Evolutionary conservation across 2,888 invertebrate genomes (phyloP).

Genomic region (Volucella inanis): DNA sequence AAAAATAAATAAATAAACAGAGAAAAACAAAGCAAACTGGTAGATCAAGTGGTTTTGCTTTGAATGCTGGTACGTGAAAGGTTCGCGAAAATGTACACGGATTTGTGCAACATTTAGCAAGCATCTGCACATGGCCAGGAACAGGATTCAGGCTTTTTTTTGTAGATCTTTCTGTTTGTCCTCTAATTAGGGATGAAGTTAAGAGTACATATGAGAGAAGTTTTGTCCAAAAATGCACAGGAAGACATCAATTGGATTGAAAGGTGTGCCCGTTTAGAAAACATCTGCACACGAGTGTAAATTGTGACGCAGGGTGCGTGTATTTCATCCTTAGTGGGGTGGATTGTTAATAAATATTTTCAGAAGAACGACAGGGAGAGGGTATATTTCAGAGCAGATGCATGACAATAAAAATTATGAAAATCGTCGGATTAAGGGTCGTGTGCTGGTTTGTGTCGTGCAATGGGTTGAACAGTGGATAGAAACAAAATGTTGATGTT

Average conservation of each 20-base stretch:
- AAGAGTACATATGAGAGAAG: conserved; percentile 33
- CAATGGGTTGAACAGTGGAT: conserved; percentile 1
- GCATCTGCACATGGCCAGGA: conserved; percentile 62
- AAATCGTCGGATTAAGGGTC: conserved; percentile 4
- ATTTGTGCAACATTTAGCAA: conserved; percentile 45
- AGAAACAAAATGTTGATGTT: conserved; percentile 1
- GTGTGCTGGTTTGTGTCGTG: not conserved
- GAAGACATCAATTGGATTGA: conserved; percentile 55
- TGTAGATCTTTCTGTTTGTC: conserved; percentile 8
- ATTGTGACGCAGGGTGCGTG: not conserved
- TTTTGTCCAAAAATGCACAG: conserved; percentile 25
- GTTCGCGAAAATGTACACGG: conserved; percentile 21
- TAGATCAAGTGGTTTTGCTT: conserved; percentile 63
- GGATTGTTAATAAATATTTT: conserved; percentile 41
- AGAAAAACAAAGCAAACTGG: conserved; percentile 46
- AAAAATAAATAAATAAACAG: conserved; percentile 5
- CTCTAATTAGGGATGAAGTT: conserved; percentile 63
- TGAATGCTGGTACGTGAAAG: conserved; percentile 52
- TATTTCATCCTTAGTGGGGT: conserved; percentile 27
- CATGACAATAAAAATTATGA: conserved; percentile 5
- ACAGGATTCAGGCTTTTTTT: not conserved
- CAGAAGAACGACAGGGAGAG: conserved; percentile 17
- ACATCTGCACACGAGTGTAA: conserved; percentile 53
- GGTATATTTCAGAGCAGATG: conserved; percentile 43
- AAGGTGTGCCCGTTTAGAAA: conserved; percentile 54